A percentile compares a stretch with the other conserved stretches of the same genome.
phyloP scores from a whole-genome alignment of 1,140 invertebrate species.

The Trachymyrmex septentrionalis region DNA sequence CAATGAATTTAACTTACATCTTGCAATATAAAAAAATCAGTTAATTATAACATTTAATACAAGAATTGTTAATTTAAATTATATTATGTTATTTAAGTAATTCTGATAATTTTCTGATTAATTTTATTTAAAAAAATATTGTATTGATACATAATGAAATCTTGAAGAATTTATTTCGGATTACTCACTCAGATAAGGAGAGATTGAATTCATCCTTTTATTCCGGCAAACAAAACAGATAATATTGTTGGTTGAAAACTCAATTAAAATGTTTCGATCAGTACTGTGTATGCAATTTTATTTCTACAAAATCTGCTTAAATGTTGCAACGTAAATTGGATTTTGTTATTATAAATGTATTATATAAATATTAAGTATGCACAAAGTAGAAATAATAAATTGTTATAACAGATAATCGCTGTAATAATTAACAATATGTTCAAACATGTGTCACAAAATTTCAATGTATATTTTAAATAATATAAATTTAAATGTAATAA shows the following conservation, averaged over 20 bases:
- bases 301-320: neutral
- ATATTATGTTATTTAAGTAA: neutral
- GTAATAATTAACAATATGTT: neutral
- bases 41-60: constrained; percentile 5
- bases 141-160: neutral
- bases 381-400: neutral
- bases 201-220: constrained; percentile 1
- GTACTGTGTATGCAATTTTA: neutral
- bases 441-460: neutral
- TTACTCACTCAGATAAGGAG: neutral
- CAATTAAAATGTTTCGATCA: constrained; percentile 16
- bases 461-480: neutral
- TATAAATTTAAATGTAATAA: neutral
- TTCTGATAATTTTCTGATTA: neutral
- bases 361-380: neutral
- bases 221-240: neutral
- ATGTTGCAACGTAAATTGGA: neutral
- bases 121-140: neutral
- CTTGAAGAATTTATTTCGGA: neutral
- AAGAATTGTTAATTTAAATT: neutral
- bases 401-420: neutral
- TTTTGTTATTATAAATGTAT: neutral
- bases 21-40: neutral
- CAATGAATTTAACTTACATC: neutral
- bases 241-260: constrained; percentile 23